Evolutionary conservation across 2,797 vertebrate genomes (phyloP), one percentile per base, ranked within the genome.

Genomic region (Sphenodon punctatus): DNA sequence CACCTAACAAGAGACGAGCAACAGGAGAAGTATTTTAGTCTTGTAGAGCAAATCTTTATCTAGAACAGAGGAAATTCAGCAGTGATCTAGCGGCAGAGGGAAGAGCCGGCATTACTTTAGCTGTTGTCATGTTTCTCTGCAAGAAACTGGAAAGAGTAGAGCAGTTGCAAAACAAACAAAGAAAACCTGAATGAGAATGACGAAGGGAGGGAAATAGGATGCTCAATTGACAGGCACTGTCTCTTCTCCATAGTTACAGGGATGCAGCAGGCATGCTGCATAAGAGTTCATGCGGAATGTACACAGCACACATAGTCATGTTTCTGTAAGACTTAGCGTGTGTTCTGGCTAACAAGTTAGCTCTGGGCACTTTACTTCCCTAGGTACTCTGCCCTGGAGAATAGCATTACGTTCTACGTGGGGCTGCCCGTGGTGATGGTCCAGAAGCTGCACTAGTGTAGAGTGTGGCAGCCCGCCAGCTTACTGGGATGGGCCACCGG

Each of bases 1-100:
- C 84, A 97, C 98, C 98, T 97, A 75, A 36, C 53, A 76, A 42
- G 13, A 68, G 19, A 74, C 56, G 79, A 45, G 43, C 56, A 74
- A 63, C 15, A n/a, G 43, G 41, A 42, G 30, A 71, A 80, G n/a
- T 32, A 58, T 3, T 73, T 71, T 58, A 12, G 8, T 7, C 34
- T 6, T 4, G 15, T 3, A 9, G 10, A 70, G 11, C 23, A 45
- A 79, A 39, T 4, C 12, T 19, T 56, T 41, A 48, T 49, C 3
- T 16, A 51, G 27, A n/a, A 15, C 65, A 9, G 56, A 45, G 49
- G 66, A 23, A 27, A 4, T 11, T 34, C 27, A 60, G 27, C 55
- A 75, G 53, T 4, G 3, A 25, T 65, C 43, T 71, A 30, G 51
- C 13, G 56, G 61, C 11, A 14, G 13, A 38, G 20, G 69, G 19